Percentiles rank a stretch among this genome's conserved stretches.
Evolutionary conservation across 2,888 invertebrate species (phyloP).

Genomic region (Synanthedon tipuliformis): DNA sequence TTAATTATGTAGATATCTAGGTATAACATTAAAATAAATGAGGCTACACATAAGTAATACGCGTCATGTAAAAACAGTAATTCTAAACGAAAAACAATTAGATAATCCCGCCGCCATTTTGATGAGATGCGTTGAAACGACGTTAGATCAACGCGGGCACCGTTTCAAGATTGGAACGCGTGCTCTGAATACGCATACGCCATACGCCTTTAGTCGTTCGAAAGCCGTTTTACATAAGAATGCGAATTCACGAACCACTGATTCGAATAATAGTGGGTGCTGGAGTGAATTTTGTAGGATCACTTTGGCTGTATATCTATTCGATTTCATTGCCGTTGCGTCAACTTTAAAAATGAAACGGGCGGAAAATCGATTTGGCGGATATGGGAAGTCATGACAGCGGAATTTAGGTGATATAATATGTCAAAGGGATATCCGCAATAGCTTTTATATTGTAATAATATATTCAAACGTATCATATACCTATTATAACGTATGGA

Average conservation of each 20-base stretch:
- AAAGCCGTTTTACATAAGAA: constrained; percentile 57
- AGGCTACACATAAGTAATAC: too few species aligned
- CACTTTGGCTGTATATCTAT: constrained; percentile 1
- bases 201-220: not conserved
- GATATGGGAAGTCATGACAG: not conserved
- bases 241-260: constrained; percentile 52
- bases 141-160: constrained; percentile 35
- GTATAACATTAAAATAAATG: too few species aligned
- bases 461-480: too few species aligned
- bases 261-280: constrained; percentile 50
- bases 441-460: not conserved
- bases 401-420: constrained; percentile 2
- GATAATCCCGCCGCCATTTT: constrained; percentile 26
- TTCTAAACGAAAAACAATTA: constrained; percentile 1
- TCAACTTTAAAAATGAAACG: constrained; percentile 27
- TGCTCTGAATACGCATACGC: constrained; percentile 47
- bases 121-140: constrained; percentile 29
- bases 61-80: too few species aligned
- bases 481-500: too few species aligned
- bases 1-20: too few species aligned
- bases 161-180: constrained; percentile 36
- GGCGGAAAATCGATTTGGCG: constrained; percentile 36
- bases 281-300: constrained; percentile 25
- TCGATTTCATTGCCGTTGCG: constrained; percentile 6
- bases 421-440: constrained; percentile 2